Evolutionary conservation across 2,113 vertebrate species (phyloP).

Genomic region (Hepsetus odoe): DNA sequence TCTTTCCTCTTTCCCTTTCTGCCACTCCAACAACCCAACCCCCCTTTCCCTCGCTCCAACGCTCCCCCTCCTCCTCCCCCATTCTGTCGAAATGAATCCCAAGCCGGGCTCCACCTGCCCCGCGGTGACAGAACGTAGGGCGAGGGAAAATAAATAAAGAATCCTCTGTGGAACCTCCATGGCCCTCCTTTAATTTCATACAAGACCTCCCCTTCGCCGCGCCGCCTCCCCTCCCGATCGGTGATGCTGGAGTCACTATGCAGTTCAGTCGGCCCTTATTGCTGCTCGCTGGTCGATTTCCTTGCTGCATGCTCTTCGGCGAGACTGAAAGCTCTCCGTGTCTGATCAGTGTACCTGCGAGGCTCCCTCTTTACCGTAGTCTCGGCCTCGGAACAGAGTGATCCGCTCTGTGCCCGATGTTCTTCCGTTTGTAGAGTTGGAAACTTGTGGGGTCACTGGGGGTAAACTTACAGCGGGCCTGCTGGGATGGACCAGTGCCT

Average conservation of each 20-base stretch:
- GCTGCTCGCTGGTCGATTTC: conserved; percentile 46
- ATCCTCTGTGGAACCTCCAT: conserved; percentile 5
- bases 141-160: conserved; percentile 45
- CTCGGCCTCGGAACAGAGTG: neutral
- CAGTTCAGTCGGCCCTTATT: conserved; percentile 48
- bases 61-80: neutral
- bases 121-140: conserved; percentile 41
- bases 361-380: conserved; percentile 39
- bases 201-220: conserved; percentile 29
- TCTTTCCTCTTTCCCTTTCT: conserved; percentile 18
- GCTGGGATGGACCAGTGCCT: too few species aligned
- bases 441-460: neutral
- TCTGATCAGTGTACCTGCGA: conserved; percentile 19
- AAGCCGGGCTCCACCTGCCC: conserved; percentile 37
- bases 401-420: neutral
- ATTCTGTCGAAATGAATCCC: conserved; percentile 50
- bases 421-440: neutral
- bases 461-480: too few species aligned
- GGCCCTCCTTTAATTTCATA: conserved; percentile 56
- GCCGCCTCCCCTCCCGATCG: conserved; percentile 39
- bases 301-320: conserved; percentile 44
- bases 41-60: conserved; percentile 10
- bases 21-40: neutral
- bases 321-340: conserved; percentile 39
- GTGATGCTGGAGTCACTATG: conserved; percentile 37